A percentile compares a stretch with the other conserved stretches of the same genome.
phyloP scores from a whole-genome alignment of 2,113 vertebrate species.

The Tachuris rubrigastra region DNA sequence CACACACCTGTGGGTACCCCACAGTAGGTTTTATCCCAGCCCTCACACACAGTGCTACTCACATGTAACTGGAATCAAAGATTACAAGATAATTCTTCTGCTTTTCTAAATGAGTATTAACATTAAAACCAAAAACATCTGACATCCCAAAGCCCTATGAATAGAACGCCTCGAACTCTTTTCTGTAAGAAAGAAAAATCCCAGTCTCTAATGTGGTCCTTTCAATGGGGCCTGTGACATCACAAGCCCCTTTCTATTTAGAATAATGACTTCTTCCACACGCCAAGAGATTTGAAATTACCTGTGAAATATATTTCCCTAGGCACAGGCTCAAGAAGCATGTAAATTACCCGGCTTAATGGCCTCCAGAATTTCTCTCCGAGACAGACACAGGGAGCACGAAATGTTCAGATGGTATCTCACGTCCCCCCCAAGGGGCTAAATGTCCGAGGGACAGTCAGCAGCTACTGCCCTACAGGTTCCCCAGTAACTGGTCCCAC shows the following conservation, averaged over 20 bases:
- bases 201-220: slow-evolving; percentile 18
- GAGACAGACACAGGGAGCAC: not conserved
- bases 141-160: not conserved
- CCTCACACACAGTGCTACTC: not conserved
- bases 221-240: slow-evolving; percentile 5
- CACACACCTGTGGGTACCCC: rapidly evolving
- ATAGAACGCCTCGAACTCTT: not conserved
- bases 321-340: slow-evolving; percentile 66
- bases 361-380: slow-evolving; percentile 60
- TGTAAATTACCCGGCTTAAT: slow-evolving; percentile 76
- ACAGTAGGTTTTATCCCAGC: not conserved
- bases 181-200: not conserved
- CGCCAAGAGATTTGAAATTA: slow-evolving; percentile 76
- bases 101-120: not conserved
- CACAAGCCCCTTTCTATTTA: slow-evolving; percentile 68
- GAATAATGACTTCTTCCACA: slow-evolving; percentile 76
- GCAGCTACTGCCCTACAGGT: not conserved
- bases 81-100: not conserved
- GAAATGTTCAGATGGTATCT: slow-evolving; percentile 28
- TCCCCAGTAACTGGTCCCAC: not conserved
- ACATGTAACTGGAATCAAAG: not conserved
- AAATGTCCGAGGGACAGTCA: not conserved
- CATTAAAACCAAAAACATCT: not conserved
- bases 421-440: not conserved
- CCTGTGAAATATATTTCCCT: slow-evolving; percentile 81